These are phyloP conservation scores for Scomberomorus guttatus DNA, from an alignment of 2,797 vertebrate species.

Conservation along the genomic window DNA sequence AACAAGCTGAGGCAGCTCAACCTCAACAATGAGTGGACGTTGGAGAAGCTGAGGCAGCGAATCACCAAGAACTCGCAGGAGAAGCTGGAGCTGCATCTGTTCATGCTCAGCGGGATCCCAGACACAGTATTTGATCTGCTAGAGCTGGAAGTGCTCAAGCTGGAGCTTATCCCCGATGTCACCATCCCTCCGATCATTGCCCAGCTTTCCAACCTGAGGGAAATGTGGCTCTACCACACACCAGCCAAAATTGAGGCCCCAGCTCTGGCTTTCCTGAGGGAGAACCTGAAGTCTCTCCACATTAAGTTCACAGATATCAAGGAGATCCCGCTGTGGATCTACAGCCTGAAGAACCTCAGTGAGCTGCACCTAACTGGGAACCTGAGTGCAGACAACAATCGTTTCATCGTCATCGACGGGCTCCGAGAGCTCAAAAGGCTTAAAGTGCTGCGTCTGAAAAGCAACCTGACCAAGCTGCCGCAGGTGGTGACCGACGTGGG, in stretches of 20 bases:
- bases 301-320: conserved; percentile 99
- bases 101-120: conserved; percentile 98
- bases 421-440: conserved; percentile 95
- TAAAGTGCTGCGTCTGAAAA: conserved; percentile 95
- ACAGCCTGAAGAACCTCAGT: conserved; percentile 95
- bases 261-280: conserved; percentile 94
- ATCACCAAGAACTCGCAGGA: conserved; percentile 98
- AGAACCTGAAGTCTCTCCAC: conserved; percentile 95
- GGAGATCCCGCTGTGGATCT: conserved; percentile 99
- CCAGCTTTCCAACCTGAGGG: conserved; percentile 93
- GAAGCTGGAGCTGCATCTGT: conserved; percentile 96
- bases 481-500: conserved; percentile 98
- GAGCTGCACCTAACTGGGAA: conserved; percentile 97
- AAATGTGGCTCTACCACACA: conserved; percentile 98
- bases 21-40: conserved; percentile 98
- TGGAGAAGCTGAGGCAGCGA: conserved; percentile 96
- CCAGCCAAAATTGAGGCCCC: conserved; percentile 98
- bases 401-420: conserved; percentile 96
- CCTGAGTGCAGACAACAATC: conserved; percentile 96
- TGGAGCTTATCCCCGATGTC: conserved; percentile 97
- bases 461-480: conserved; percentile 96
- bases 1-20: conserved; percentile 98
- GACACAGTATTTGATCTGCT: conserved; percentile 97
- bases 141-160: conserved; percentile 96
- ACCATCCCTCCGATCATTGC: conserved; percentile 99